phyloP scores from a whole-genome alignment of 2,888 invertebrate genomes.

The Lithosia quadra region DNA sequence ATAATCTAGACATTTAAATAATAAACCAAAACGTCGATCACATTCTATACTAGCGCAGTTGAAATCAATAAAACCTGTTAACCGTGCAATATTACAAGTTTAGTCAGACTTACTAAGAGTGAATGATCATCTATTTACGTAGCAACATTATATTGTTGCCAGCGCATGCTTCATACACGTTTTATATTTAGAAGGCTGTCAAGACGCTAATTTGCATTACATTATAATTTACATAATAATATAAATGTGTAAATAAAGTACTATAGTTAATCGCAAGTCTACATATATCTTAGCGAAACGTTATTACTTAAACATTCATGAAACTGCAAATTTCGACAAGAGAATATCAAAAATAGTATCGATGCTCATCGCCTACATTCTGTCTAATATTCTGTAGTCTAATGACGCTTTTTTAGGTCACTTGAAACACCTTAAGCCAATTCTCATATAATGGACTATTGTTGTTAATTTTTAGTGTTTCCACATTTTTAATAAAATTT shows the following conservation, averaged over 20 bases:
- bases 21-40: conserved; percentile 21
- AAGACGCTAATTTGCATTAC: conserved; percentile 81
- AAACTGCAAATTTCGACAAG: conserved; percentile 86
- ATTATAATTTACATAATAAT: conserved; percentile 71
- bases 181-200: conserved; percentile 77
- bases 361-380: conserved; percentile 80
- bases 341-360: conserved; percentile 87
- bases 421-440: conserved; percentile 78
- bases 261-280: conserved; percentile 80
- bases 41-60: conserved; percentile 28
- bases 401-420: conserved; percentile 78
- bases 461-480: conserved; percentile 70
- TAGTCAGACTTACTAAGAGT: conserved; percentile 24
- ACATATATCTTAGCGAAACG: conserved; percentile 71
- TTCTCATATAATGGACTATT: conserved; percentile 72
- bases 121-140: conserved; percentile 22
- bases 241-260: conserved; percentile 86
- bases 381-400: conserved; percentile 82
- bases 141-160: conserved; percentile 64
- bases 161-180: conserved; percentile 66
- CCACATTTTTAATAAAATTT: conserved; percentile 36
- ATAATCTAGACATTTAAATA: conserved; percentile 20
- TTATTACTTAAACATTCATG: conserved; percentile 74
- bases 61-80: conserved; percentile 22
- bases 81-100: conserved; percentile 14